Evolutionary conservation across 1,140 invertebrate genomes (phyloP), one percentile per base, ranked within the genome.

Genomic region (Camponotus pennsylvanicus): DNA sequence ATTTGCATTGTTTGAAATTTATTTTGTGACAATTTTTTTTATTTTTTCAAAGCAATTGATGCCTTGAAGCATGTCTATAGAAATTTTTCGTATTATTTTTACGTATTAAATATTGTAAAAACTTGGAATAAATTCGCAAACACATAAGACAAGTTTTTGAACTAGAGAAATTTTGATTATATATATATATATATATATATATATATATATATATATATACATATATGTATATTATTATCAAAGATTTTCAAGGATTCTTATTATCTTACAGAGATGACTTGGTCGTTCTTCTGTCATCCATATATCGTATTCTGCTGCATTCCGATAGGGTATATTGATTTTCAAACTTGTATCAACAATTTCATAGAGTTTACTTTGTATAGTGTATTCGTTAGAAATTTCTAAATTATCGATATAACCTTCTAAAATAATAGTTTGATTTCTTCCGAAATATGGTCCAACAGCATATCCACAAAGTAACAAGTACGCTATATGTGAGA

Each of bases 401-500:
- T 18, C 86, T 37, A 90, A 85, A 83, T 80, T 55, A 27, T 71
- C 83, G 0, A 86, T 63, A 18, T 61, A 32, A 42, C 94, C 93
- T 15, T 92, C 87, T 13, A 95, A 70, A 15, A 91, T 21, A 21
- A 93, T 92, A 7, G 85, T 85, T n/a, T 91, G 91, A 70, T 92
- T 94, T 73, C 82, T 92, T 1, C 87, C 90, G 75, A 92, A 93
- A 66, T 91, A 57, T 32, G 92, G 80, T 34, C 90, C 91, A 9
- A 88, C 67, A 27, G 92, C 88, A 37, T 91, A 90, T 9, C 94
- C 94, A 45, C 92, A 94, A n/a, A 95, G 76, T 2, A 95, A 2
- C 15, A 95, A 45, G 37, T 92, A 91, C 1, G 89, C 92, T 87
- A 63, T 59, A 27, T 0, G n/a, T 21, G 3, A 77, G n/a, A 75